Base-by-base conservation (phyloP, 2,113 vertebrate genomes). In the Sebastes fasciatus region DNA sequence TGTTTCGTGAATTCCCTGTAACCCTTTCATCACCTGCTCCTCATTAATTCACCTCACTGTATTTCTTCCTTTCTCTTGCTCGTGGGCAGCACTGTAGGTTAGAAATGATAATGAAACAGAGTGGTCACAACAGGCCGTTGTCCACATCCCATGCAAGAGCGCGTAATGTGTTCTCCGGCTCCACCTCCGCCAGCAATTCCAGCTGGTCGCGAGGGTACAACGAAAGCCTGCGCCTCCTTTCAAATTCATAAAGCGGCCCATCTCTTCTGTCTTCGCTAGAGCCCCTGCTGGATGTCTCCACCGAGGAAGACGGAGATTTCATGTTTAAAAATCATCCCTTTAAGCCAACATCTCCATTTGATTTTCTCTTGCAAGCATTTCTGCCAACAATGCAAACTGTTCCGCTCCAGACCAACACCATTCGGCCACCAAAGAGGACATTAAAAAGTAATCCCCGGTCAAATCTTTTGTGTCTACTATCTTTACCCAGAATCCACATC, bases 1-100 rank as follows among this genome's bases (percentile, higher is more conserved):
- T 74, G 62, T 80, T 34, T 86, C 16, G 0, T 5, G 45, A 42
- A 74, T 77, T 74, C 63, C 52, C 62, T 21, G 43, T 77, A 91
- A 91, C 85, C 89, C 84, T 92, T 93, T 92, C 85, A 89, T 93
- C 84, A 79, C 75, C 74, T 64, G 48, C 45, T 66, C 71, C 78
- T 91, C 88, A 90, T 92, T 91, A 89, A 82, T 84, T 82, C 67
- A 85, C 61, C 84, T 89, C 79, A 8, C 13, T 21, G 48, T 12
- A n/a, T 51, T 66, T 73, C 62, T 64, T 54, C 34, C 34, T 58
- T 60, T 65, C 54, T 62, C 34, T 11, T 17, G 14, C 69, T 51
- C 5, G 19, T 62, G 10, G 71, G 40, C 42, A 17, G n/a, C 71
- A 1, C 66, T 0, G 55, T 23, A 26, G 54, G 57, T 70, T 74